Conservation (phyloP, 1,140 invertebrate species). For the Solenopsis invicta region DNA sequence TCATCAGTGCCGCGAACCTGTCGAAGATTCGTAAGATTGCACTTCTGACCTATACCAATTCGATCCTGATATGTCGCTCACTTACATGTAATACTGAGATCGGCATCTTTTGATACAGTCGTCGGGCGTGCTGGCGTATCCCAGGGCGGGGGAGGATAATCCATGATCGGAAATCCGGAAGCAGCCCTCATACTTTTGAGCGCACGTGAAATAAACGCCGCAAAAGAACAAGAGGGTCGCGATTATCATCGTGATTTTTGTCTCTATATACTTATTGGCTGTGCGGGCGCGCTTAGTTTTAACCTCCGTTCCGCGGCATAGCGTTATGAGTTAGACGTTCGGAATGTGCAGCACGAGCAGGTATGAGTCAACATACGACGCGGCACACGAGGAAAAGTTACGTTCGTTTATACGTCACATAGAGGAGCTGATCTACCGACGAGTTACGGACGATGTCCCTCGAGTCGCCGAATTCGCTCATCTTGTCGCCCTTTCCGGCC, state of each 20-base stretch:
- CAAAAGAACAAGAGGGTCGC: neutral
- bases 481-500: neutral
- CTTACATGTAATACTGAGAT: slow-evolving; percentile 82
- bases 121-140: slow-evolving; percentile 66
- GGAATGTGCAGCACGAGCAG: slow-evolving; percentile 7
- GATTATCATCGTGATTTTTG: neutral
- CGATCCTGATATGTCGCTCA: neutral
- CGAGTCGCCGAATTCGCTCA: neutral
- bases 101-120: slow-evolving; percentile 80
- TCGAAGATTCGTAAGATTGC: slow-evolving; percentile 27
- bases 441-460: neutral
- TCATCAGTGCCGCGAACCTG: slow-evolving; percentile 86
- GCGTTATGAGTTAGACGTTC: slow-evolving; percentile 6
- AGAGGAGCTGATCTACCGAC: neutral
- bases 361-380: slow-evolving; percentile 36
- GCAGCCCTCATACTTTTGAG: slow-evolving; percentile 81
- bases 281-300: neutral
- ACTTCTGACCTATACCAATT: neutral
- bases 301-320: neutral
- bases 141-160: slow-evolving; percentile 70
- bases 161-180: slow-evolving; percentile 77
- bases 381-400: slow-evolving; percentile 4
- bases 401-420: neutral
- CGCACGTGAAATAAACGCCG: slow-evolving; percentile 6
- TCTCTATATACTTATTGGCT: neutral